Conservation (phyloP, 2,797 vertebrate genomes). For the Neosalanx taihuensis region DNA sequence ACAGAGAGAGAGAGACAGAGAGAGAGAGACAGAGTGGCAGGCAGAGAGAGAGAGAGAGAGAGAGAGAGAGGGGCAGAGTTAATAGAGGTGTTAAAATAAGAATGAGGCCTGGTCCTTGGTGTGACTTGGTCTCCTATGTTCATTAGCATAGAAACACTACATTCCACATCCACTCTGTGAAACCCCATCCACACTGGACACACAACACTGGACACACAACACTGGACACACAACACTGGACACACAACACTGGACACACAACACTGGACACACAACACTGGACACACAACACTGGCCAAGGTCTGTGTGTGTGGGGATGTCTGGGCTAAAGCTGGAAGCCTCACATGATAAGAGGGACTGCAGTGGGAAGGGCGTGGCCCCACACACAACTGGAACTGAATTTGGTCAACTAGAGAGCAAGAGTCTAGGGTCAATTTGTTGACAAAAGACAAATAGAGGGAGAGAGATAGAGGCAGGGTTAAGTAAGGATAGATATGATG, state of each 20-base stretch:
- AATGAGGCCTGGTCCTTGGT: not conserved
- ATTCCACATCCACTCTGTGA: not conserved
- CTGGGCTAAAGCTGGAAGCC: too few species aligned
- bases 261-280: not conserved
- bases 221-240: not conserved
- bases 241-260: too few species aligned
- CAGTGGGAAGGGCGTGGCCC: too few species aligned
- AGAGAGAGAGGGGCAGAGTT: conserved; percentile 17
- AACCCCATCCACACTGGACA: not conserved
- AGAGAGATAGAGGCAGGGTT: too few species aligned
- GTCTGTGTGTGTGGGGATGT: too few species aligned
- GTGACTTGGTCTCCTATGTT: not conserved
- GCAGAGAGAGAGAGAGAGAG: conserved; percentile 1
- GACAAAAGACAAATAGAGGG: too few species aligned
- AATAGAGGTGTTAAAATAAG: not conserved
- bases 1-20: not conserved
- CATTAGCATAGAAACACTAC: not conserved
- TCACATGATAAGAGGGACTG: too few species aligned
- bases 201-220: too few species aligned
- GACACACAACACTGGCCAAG: too few species aligned
- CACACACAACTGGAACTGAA: not conserved
- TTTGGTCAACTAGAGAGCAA: too few species aligned
- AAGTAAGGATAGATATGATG: too few species aligned
- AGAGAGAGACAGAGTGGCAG: not conserved
- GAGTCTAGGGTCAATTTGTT: too few species aligned